Conservation (phyloP, 1,140 invertebrate species). For the Drosophila seguyi region DNA sequence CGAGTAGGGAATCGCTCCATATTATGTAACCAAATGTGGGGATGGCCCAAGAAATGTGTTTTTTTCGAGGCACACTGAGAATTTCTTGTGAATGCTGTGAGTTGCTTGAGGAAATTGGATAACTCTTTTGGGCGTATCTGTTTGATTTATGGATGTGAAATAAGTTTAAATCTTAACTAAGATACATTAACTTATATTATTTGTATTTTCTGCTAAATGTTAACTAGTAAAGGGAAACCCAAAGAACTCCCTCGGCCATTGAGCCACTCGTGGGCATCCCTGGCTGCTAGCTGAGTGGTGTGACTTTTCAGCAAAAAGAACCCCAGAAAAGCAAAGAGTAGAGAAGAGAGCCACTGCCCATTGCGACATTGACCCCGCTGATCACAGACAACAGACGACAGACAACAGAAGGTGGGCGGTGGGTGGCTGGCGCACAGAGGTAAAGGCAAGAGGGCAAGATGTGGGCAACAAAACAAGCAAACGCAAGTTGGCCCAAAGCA, state of each 20-base stretch:
- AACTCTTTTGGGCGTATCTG: not conserved
- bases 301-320: conserved; percentile 19
- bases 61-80: not conserved
- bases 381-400: conserved; percentile 20
- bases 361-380: conserved; percentile 81
- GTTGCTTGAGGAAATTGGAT: not conserved
- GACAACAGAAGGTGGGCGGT: conserved; percentile 11
- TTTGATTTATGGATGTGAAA: not conserved
- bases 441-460: conserved; percentile 8
- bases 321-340: conserved; percentile 5
- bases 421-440: conserved; percentile 7
- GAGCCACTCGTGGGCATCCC: not conserved
- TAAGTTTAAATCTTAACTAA: not conserved
- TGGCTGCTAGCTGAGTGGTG: conserved; percentile 5
- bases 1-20: conserved; percentile 10
- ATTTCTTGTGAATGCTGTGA: not conserved
- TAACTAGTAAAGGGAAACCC: not conserved
- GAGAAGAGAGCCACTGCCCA: conserved; percentile 44
- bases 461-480: conserved; percentile 37
- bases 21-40: conserved; percentile 63
- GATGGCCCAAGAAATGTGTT: conserved; percentile 5
- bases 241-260: not conserved
- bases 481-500: conserved; percentile 57
- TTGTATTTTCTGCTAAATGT: not conserved
- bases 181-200: not conserved